These are phyloP conservation scores for Amorpha juglandis DNA, from an alignment of 2,888 invertebrate genomes.

Conservation along the genomic window DNA sequence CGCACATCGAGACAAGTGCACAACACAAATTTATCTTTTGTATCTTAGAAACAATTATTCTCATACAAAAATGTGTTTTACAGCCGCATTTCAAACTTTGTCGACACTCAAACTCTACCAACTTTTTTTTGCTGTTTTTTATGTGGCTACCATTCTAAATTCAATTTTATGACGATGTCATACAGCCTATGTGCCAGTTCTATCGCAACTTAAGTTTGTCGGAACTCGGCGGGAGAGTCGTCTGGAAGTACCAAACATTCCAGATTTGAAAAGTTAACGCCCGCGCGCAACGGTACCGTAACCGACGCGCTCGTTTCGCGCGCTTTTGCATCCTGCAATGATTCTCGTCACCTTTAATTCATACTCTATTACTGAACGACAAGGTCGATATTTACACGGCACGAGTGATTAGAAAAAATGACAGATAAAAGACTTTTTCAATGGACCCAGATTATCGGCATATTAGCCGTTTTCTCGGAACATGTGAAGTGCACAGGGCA, in stretches of 20 bases:
- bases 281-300: constrained; percentile 65
- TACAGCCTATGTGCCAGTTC: not conserved
- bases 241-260: constrained; percentile 33
- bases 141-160: not conserved
- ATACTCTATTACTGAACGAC: not conserved
- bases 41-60: not conserved
- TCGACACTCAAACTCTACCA: constrained; percentile 1
- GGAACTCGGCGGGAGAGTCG: constrained; percentile 28
- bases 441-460: constrained; percentile 15
- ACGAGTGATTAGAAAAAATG: not conserved
- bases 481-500: not conserved
- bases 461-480: constrained; percentile 1
- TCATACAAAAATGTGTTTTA: constrained; percentile 10
- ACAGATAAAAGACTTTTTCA: constrained; percentile 17
- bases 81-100: constrained; percentile 20
- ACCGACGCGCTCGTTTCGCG: constrained; percentile 62
- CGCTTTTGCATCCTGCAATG: constrained; percentile 52
- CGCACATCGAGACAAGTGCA: constrained; percentile 26
- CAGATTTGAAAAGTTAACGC: constrained; percentile 48
- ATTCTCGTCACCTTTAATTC: not conserved
- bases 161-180: not conserved
- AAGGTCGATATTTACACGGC: not conserved
- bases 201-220: not conserved
- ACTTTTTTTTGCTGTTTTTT: not conserved
- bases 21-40: constrained; percentile 19